Percentiles rank a stretch among this genome's conserved stretches.
These are phyloP conservation scores for Aethes cnicana DNA, from an alignment of 2,888 invertebrate species.

Conservation along the genomic window DNA sequence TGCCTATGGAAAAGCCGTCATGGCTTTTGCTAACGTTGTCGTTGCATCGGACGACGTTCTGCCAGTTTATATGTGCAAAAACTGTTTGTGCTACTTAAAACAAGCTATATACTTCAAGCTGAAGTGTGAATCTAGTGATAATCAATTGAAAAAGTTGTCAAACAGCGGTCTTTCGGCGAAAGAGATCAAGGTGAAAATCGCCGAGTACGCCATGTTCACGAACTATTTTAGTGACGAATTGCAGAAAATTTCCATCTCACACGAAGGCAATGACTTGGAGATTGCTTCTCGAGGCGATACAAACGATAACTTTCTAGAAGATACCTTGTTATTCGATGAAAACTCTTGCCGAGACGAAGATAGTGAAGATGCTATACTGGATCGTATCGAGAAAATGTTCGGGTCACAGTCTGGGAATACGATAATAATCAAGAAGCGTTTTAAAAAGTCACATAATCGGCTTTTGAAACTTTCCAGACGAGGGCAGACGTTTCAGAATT, in stretches of 20 bases:
- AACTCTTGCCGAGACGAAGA: slow-evolving; percentile 4
- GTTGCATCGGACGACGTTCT: slow-evolving; percentile 52
- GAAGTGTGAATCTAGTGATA: slow-evolving; percentile 58
- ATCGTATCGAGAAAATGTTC: slow-evolving; percentile 33
- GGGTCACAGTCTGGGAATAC: slow-evolving; percentile 10
- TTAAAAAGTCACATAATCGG: slow-evolving; percentile 15
- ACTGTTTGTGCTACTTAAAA: slow-evolving; percentile 57
- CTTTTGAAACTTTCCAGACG: slow-evolving; percentile 12
- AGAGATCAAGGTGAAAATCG: slow-evolving; percentile 44
- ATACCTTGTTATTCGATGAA: not conserved
- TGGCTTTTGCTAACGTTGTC: slow-evolving; percentile 51
- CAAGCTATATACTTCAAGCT: slow-evolving; percentile 63
- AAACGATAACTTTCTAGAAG: slow-evolving; percentile 18
- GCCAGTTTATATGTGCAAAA: slow-evolving; percentile 58
- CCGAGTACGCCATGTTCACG: slow-evolving; percentile 49
- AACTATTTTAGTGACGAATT: slow-evolving; percentile 37
- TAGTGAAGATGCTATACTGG: slow-evolving; percentile 26
- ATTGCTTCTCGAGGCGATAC: slow-evolving; percentile 18
- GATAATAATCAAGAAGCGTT: slow-evolving; percentile 9
- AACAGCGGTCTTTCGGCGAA: slow-evolving; percentile 24
- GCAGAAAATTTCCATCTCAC: slow-evolving; percentile 14
- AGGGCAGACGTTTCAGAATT: slow-evolving; percentile 7
- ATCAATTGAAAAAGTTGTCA: slow-evolving; percentile 42
- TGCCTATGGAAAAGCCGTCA: slow-evolving; percentile 56
- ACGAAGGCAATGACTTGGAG: slow-evolving; percentile 23